A percentile compares a stretch with the other conserved stretches of the same genome.
Conservation (phyloP, 2,113 vertebrate species). For the Nyctereutes procyonoides region DNA sequence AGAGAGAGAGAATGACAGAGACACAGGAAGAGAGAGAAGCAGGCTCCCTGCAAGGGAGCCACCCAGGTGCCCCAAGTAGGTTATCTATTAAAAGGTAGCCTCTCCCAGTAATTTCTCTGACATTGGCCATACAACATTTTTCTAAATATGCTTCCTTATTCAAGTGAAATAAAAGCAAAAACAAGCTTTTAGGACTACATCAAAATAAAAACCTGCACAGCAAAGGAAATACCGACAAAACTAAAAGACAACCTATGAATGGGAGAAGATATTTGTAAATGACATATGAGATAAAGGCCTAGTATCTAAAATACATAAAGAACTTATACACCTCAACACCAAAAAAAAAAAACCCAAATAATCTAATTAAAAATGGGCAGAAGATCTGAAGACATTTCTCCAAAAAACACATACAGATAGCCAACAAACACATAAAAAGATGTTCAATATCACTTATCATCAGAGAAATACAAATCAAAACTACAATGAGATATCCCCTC, state of each 20-base stretch:
- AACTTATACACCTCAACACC: background rate
- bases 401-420: background rate
- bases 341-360: background rate
- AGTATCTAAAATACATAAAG: too few species aligned
- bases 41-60: too few species aligned
- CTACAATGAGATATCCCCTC: too few species aligned
- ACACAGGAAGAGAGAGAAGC: too few species aligned
- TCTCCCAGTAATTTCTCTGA: background rate
- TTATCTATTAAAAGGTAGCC: background rate
- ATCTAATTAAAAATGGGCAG: background rate
- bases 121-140: background rate
- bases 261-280: background rate
- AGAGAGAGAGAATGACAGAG: too few species aligned
- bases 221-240: background rate
- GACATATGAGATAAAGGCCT: too few species aligned
- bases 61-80: too few species aligned
- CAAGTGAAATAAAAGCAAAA: background rate
- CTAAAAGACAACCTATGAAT: background rate
- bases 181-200: background rate
- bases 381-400: background rate
- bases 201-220: background rate
- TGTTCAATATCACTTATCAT: background rate
- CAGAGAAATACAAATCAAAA: too few species aligned
- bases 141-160: background rate
- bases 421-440: background rate